Evolutionary conservation across 2,113 vertebrate genomes (phyloP).

Genomic region (Turnix velox): DNA sequence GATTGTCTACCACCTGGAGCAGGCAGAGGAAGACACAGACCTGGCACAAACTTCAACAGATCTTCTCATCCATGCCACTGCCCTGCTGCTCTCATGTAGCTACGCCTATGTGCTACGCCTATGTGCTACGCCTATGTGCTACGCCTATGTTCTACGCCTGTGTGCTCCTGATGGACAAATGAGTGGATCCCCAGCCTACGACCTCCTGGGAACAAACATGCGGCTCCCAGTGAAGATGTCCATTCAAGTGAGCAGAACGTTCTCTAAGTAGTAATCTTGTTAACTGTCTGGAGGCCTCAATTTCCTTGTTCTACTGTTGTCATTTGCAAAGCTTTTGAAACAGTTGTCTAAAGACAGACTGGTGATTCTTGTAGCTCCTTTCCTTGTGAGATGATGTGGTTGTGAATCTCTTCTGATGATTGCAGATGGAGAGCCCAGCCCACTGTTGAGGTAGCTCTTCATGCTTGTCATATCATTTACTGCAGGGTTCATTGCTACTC

Average conservation of each 20-base stretch:
- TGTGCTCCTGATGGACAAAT: neutral
- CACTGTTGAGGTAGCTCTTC: neutral
- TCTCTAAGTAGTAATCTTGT: neutral
- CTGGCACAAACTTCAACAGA: neutral
- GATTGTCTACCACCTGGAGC: neutral
- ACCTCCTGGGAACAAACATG: neutral
- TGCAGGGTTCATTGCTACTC: neutral
- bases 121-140: accelerated
- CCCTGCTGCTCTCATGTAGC: accelerated
- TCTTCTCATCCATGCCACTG: neutral
- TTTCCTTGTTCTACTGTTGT: neutral
- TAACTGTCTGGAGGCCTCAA: neutral
- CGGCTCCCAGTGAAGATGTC: neutral
- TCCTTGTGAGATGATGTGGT: neutral
- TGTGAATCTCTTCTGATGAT: neutral
- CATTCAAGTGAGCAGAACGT: neutral
- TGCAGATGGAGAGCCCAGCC: neutral
- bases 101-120: accelerated
- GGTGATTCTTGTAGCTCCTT: neutral
- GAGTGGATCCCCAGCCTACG: neutral
- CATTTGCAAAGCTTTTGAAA: neutral
- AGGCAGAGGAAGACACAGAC: neutral
- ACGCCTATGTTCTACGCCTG: accelerated
- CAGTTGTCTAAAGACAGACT: neutral
- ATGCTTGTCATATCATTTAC: neutral